Base-by-base conservation (phyloP, 2,888 invertebrate genomes). In the Hipparchia sbordonii region DNA sequence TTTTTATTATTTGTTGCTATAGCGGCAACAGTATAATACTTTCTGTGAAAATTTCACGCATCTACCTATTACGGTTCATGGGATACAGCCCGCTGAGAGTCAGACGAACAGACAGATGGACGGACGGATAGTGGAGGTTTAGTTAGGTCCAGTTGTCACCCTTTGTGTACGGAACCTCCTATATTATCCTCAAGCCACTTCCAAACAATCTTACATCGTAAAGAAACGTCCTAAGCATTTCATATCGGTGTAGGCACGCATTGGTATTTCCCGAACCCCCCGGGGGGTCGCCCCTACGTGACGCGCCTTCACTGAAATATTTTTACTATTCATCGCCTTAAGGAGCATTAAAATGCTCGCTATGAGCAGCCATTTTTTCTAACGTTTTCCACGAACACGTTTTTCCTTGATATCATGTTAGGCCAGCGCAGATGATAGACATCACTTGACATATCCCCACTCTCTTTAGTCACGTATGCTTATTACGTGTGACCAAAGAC, bases 231-330 rank as follows among this genome's bases (percentile, higher is more conserved):
- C 70, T 54, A 83, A 87, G 84, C 89, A 90, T 91, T 91, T 90
- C 88, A 91, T 89, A 91, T 89, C 87, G 89, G 79, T 83, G 85
- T 80, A 78, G 80, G 86, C 85, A 87, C 91, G 88, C 87, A 87
- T 85, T 80, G 92, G 90, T 86, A 91, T 91, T 88, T 86, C 85
- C 84, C 83, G 84, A 87, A 86, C 87, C 89, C 86, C 85, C 80
- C 76, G 82, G 85, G 85, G 84, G 80, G 77, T 73, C 73, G 71
- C 69, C 75, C 78, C 82, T 87, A 90, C 91, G 91, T 91, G 91
- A 90, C 88, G 87, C 85, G 87, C 85, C 87, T 85, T 83, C 84
- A 80, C 85, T 87, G 82, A 91, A 90, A 91, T 92, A 91, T 92
- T 89, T 89, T 85, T 88, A 88, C 89, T 89, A 91, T 92, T 91